Percentiles rank a stretch among this genome's conserved stretches.
phyloP scores from a whole-genome alignment of 2,113 vertebrate genomes.

The Progne subis region DNA sequence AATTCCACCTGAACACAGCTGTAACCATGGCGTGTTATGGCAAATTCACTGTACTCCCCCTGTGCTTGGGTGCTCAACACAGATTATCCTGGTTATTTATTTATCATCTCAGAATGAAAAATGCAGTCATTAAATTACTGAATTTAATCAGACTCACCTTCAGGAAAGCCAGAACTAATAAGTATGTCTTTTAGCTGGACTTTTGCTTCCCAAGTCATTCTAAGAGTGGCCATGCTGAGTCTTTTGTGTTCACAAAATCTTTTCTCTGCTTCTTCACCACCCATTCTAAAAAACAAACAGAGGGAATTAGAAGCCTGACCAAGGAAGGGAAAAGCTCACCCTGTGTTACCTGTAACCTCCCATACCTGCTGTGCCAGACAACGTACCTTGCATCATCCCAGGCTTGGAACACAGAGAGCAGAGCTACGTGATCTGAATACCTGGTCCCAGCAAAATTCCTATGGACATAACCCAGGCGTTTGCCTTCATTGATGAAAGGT shows the following conservation, averaged over 20 bases:
- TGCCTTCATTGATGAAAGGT: conserved; percentile 93
- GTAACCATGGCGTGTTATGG: neutral
- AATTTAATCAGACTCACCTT: conserved; percentile 77
- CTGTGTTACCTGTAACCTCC: neutral
- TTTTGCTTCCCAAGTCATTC: conserved; percentile 99
- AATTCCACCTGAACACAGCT: neutral
- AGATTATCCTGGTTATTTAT: neutral
- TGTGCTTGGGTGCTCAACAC: neutral
- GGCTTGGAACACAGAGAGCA: conserved; percentile 93
- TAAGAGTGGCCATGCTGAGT: conserved; percentile 92
- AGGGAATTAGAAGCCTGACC: neutral
- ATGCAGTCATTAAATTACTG: neutral
- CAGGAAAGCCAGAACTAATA: conserved; percentile 89
- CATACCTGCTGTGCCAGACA: neutral
- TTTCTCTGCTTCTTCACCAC: conserved; percentile 90
- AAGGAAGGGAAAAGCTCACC: neutral
- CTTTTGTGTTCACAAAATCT: conserved; percentile 94
- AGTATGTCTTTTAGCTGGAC: conserved; percentile 97
- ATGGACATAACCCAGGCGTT: conserved; percentile 89
- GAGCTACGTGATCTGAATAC: conserved; percentile 93
- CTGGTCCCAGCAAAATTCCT: conserved; percentile 91
- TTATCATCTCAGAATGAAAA: neutral
- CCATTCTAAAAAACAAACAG: conserved; percentile 76
- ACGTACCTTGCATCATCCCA: conserved; percentile 93
- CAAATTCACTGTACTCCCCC: neutral